Evolutionary conservation across 2,797 vertebrate species (phyloP).

Genomic region (Pangasius sanitwongsei): DNA sequence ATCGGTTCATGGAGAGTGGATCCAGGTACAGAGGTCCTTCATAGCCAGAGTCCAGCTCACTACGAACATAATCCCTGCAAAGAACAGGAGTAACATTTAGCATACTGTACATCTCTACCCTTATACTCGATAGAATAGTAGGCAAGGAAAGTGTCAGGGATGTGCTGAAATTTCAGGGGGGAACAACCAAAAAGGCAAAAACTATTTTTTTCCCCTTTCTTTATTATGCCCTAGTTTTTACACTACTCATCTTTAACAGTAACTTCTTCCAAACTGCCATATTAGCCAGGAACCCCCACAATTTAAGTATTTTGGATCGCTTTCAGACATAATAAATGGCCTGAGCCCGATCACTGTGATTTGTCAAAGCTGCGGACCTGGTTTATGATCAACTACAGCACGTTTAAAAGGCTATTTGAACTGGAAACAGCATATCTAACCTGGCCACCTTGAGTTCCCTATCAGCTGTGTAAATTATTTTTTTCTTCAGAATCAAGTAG

Average conservation of each 20-base stretch:
- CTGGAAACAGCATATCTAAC: too few species aligned
- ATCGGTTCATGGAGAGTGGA: conserved; percentile 96
- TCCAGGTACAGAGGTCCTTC: conserved; percentile 97
- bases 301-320: background rate
- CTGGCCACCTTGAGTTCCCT: too few species aligned
- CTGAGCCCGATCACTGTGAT: background rate
- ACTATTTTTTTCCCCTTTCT: too few species aligned
- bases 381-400: too few species aligned
- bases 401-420: too few species aligned
- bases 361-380: too few species aligned
- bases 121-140: background rate
- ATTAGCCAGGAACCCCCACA: background rate
- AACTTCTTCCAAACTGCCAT: background rate
- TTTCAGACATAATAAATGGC: background rate
- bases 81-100: background rate
- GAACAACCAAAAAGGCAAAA: background rate
- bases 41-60: conserved; percentile 92
- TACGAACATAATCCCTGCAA: conserved; percentile 93
- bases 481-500: too few species aligned
- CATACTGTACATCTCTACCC: background rate
- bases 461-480: too few species aligned
- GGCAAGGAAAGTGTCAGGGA: background rate
- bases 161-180: background rate
- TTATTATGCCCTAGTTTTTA: background rate
- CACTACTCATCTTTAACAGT: background rate